Evolutionary conservation across 2,113 vertebrate species (phyloP).

Genomic region (Antigone vipio): DNA sequence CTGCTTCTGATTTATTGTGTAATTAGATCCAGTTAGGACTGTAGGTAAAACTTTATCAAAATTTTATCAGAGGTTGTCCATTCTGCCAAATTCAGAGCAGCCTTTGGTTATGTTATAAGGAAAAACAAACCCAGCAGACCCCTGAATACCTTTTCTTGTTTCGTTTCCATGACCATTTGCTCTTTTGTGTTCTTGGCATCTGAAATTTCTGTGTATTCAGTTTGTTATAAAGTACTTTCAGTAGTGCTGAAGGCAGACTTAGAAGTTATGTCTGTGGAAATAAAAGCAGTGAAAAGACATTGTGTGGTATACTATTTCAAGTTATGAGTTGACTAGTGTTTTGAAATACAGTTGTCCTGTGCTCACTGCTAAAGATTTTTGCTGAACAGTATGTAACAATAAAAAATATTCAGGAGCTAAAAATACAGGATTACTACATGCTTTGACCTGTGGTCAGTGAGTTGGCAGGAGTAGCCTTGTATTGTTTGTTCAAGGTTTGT

Average conservation of each 20-base stretch:
- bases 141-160: not conserved
- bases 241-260: not conserved
- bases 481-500: conserved; percentile 63
- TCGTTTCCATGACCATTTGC: not conserved
- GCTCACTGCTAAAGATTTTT: not conserved
- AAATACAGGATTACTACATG: conserved; percentile 52
- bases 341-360: not conserved
- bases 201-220: not conserved
- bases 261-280: not conserved
- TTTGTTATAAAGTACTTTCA: not conserved
- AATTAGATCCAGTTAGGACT: not conserved
- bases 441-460: conserved; percentile 43
- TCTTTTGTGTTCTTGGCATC: not conserved
- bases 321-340: not conserved
- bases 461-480: conserved; percentile 25
- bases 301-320: not conserved
- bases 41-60: not conserved
- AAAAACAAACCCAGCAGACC: not conserved
- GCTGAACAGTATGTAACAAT: not conserved
- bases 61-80: not conserved
- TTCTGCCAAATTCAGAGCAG: not conserved
- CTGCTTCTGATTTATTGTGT: not conserved
- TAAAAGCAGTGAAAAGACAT: not conserved
- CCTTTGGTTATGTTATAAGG: not conserved
- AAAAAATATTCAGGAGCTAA: conserved; percentile 40